A percentile compares a stretch with the other conserved stretches of the same genome.
These are phyloP conservation scores for Botrylloides violaceus DNA, from an alignment of 23 tunicate species.

Conservation along the genomic window DNA sequence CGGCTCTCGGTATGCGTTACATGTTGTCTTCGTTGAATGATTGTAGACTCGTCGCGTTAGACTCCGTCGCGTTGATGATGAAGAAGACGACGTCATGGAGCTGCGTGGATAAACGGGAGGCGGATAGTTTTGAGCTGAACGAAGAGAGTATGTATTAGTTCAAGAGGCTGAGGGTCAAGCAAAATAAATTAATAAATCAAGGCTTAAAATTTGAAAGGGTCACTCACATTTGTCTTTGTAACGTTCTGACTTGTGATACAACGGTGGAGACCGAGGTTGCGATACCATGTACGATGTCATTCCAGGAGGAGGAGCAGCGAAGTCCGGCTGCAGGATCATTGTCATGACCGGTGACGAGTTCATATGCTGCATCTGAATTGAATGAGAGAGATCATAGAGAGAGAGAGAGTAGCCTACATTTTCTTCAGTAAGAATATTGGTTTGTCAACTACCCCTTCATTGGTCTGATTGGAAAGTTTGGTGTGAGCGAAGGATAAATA, in stretches of 20 bases:
- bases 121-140: neutral
- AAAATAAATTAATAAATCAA: too few relatives aligned
- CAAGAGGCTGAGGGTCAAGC: constrained; percentile 7
- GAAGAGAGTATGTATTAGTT: neutral
- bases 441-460: too few relatives aligned
- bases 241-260: neutral
- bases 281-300: constrained; percentile 1
- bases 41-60: neutral
- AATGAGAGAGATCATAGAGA: too few relatives aligned
- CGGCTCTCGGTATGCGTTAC: too few relatives aligned
- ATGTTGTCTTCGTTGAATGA: neutral
- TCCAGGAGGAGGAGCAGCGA: constrained; percentile 49
- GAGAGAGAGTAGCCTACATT: too few relatives aligned
- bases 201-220: neutral
- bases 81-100: neutral
- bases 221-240: constrained; percentile 4
- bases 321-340: constrained; percentile 92
- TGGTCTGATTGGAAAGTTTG: too few relatives aligned
- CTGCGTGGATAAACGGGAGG: neutral
- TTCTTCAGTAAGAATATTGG: too few relatives aligned
- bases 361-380: constrained; percentile 89
- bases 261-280: constrained; percentile 1
- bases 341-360: constrained; percentile 99
- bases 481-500: too few relatives aligned
- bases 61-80: neutral